Evolutionary conservation across 2,113 vertebrate genomes (phyloP), one percentile per base, ranked within the genome.

Genomic region (Leiothrix lutea): DNA sequence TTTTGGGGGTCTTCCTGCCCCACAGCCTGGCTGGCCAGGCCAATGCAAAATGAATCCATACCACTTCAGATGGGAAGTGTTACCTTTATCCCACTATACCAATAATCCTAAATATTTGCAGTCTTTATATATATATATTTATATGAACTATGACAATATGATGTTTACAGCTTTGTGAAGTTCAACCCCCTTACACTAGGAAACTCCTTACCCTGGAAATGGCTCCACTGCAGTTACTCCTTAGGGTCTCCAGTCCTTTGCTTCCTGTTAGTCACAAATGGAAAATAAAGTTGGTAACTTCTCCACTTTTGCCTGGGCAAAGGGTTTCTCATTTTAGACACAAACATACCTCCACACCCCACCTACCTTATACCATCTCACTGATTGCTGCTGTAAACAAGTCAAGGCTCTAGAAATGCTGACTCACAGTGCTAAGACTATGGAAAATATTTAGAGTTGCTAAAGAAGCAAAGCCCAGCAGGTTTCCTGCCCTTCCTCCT

Each of bases 361-460:
- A 80, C 75, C 69, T 77, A 82, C 78, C 78, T 29, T 13, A 53
- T 62, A 77, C 79, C 87, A 90, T 48, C 79, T 64, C 64, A 36
- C 81, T 31, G 47, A 92, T n/a, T 79, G 80, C 84, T 81, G 86
- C 74, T 85, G 74, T 89, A 90, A 94, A 94, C 86, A 75, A 79
- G 61, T 18, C 75, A 26, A 69, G 78, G 87, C 87, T 92, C 74
- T 67, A 87, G 84, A 81, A 96, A 64, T 96, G 95, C 93, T 97
- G 95, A 96, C 94, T 94, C 93, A 96, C 74, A 71, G 81, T 44
- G 47, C 85, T 50, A 65, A 50, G 72, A 66, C 56, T 62, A 48
- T 10, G 48, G 75, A 90, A 95, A 95, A 90, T n/a, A 90, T 53
- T 90, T 67, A 15, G 78, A 81, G 72, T 48, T 93, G 66, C 54